Evolutionary conservation across 2,888 invertebrate genomes (phyloP).

Genomic region (Cecidostiba fungosa): DNA sequence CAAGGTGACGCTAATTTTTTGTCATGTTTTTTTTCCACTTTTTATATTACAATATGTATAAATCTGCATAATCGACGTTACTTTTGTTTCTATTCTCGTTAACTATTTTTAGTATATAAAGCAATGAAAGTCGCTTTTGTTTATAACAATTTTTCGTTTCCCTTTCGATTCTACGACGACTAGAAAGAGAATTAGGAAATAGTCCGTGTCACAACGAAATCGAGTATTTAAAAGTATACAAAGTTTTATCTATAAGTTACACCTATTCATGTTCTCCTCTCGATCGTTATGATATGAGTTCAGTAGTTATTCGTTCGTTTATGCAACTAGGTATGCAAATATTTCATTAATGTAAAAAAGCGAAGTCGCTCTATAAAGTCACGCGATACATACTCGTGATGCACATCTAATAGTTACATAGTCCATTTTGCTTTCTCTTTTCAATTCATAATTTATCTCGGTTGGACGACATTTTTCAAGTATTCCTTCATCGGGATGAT

Average conservation of each 20-base stretch:
- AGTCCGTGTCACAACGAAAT: neutral
- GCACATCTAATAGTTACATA: conserved; percentile 10
- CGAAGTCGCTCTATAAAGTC: conserved; percentile 6
- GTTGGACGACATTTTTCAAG: conserved; percentile 6
- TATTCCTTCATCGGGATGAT: neutral
- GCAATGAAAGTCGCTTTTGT: conserved; percentile 2
- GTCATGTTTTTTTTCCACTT: conserved; percentile 36
- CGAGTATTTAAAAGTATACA: conserved; percentile 16
- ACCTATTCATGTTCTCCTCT: neutral
- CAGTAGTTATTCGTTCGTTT: conserved; percentile 10
- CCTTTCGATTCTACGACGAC: conserved; percentile 8
- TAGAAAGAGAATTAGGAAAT: conserved; percentile 14
- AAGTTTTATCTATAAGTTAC: conserved; percentile 4
- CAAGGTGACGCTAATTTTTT: conserved; percentile 50
- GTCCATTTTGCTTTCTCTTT: neutral
- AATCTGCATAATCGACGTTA: conserved; percentile 33
- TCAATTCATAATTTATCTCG: neutral
- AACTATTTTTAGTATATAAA: conserved; percentile 8
- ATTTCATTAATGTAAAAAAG: conserved; percentile 3
- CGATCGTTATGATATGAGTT: conserved; percentile 11
- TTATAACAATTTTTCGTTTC: conserved; percentile 6
- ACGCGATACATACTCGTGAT: conserved; percentile 4
- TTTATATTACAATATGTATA: conserved; percentile 61
- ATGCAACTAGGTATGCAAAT: conserved; percentile 17
- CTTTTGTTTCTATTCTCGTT: conserved; percentile 11